These are phyloP conservation scores for Elysia chlorotica DNA, from an alignment of 1,140 invertebrate genomes.

Conservation along the genomic window DNA sequence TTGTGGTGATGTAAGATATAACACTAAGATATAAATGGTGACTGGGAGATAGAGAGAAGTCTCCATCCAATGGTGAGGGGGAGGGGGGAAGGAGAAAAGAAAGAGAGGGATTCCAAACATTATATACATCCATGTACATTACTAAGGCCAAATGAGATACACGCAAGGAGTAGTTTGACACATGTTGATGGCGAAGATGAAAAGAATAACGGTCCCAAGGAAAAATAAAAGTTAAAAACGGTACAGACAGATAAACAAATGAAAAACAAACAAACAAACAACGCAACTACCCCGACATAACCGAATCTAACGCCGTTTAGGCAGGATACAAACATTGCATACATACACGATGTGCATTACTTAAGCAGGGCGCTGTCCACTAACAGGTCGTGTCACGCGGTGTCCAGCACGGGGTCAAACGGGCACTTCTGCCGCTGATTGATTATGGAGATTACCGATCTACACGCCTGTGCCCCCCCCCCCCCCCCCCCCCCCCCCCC, in stretches of 20 bases:
- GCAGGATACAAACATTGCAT: too few species aligned
- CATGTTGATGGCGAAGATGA: too few species aligned
- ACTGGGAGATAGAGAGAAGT: background rate
- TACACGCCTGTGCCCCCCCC: background rate
- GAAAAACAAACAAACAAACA: background rate
- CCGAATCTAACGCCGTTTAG: too few species aligned
- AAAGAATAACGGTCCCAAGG: too few species aligned
- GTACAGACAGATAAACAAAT: slow-evolving; percentile 10
- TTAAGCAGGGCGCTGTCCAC: too few species aligned
- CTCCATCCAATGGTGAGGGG: background rate
- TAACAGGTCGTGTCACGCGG: background rate
- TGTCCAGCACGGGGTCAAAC: background rate
- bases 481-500: background rate
- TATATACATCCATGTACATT: too few species aligned
- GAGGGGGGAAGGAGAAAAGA: slow-evolving; percentile 16
- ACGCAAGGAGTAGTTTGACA: too few species aligned
- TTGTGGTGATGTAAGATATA: background rate
- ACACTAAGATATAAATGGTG: too few species aligned
- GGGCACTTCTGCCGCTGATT: background rate
- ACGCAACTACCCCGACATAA: background rate
- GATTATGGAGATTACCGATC: background rate
- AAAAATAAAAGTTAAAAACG: too few species aligned
- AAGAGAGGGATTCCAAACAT: too few species aligned
- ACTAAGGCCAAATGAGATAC: too few species aligned
- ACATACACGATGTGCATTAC: too few species aligned